These are phyloP conservation scores for Rhineura floridana DNA, from an alignment of 2,113 vertebrate genomes.

Conservation along the genomic window DNA sequence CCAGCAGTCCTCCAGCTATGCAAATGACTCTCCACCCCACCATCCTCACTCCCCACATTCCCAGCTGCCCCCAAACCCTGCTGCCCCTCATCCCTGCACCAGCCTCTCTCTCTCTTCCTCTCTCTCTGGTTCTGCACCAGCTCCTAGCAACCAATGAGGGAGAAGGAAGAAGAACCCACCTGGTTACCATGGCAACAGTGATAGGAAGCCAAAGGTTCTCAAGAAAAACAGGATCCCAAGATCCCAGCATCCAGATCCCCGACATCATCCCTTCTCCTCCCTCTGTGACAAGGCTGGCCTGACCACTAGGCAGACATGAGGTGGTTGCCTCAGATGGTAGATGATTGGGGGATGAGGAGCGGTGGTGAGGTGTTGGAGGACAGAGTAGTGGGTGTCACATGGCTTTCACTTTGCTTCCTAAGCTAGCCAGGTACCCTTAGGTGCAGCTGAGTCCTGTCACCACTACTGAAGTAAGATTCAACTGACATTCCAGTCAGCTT, in stretches of 20 bases:
- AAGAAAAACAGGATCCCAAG: not conserved
- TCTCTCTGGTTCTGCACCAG: conserved; percentile 2
- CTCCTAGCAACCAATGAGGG: conserved; percentile 36
- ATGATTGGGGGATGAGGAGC: too few relatives aligned
- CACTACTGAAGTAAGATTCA: too few relatives aligned
- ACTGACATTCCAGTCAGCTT: too few relatives aligned
- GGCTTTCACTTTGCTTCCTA: too few relatives aligned
- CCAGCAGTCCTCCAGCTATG: not conserved
- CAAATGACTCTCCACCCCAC: not conserved
- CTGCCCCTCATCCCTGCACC: conserved; percentile 8
- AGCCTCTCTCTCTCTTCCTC: not conserved
- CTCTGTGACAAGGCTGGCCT: not conserved
- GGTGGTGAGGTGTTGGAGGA: too few relatives aligned
- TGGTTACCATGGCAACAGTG: conserved; percentile 9
- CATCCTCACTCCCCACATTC: not conserved
- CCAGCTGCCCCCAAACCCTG: not conserved
- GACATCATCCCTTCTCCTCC: not conserved
- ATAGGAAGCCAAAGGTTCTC: not conserved
- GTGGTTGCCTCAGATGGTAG: not conserved
- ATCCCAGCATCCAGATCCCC: not conserved
- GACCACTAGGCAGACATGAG: not conserved
- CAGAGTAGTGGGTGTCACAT: too few relatives aligned
- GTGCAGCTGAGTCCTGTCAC: not conserved
- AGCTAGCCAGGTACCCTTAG: too few relatives aligned
- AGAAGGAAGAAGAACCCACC: conserved; percentile 23